Percentiles rank a stretch among this genome's conserved stretches.
These are phyloP conservation scores for Drosophila sulfurigaster DNA, from an alignment of 1,140 invertebrate genomes.

Conservation along the genomic window DNA sequence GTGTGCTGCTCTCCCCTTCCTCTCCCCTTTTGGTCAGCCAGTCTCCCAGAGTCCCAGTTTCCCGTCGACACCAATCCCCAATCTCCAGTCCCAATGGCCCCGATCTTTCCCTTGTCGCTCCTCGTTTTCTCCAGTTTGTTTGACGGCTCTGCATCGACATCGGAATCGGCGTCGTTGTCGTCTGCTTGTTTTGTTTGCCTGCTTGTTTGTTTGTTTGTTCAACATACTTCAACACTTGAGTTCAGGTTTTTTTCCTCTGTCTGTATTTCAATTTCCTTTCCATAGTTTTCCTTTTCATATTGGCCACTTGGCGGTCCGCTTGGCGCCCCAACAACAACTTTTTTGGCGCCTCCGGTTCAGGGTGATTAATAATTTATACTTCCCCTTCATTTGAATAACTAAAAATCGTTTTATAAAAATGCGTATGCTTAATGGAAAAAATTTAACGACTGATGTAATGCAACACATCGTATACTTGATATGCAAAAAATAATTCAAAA, in stretches of 20 bases:
- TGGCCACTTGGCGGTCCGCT: slow-evolving; percentile 44
- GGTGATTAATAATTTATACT: not conserved
- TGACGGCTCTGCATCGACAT: slow-evolving; percentile 47
- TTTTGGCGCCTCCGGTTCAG: slow-evolving; percentile 42
- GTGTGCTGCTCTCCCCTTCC: slow-evolving; percentile 49
- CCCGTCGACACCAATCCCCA: not conserved
- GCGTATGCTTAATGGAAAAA: too few species aligned
- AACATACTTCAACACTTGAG: slow-evolving; percentile 75
- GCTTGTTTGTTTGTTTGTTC: slow-evolving; percentile 73
- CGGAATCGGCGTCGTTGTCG: slow-evolving; percentile 42
- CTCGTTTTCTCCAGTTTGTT: slow-evolving; percentile 41
- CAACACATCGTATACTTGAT: too few species aligned
- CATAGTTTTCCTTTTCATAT: slow-evolving; percentile 60
- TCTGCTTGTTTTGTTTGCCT: slow-evolving; percentile 61
- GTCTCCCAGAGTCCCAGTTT: slow-evolving; percentile 12
- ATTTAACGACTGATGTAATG: too few species aligned
- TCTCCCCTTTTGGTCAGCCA: not conserved
- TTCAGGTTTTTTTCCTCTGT: slow-evolving; percentile 55
- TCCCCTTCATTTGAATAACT: too few species aligned
- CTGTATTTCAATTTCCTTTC: slow-evolving; percentile 66
- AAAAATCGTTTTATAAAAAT: too few species aligned
- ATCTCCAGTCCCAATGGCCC: not conserved
- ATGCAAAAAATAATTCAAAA: too few species aligned
- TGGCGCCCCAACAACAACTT: slow-evolving; percentile 27
- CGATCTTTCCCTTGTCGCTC: slow-evolving; percentile 13